Evolutionary conservation across 1,140 invertebrate species (phyloP), one percentile per base, ranked within the genome.

Genomic region (Kradibia gibbosae): DNA sequence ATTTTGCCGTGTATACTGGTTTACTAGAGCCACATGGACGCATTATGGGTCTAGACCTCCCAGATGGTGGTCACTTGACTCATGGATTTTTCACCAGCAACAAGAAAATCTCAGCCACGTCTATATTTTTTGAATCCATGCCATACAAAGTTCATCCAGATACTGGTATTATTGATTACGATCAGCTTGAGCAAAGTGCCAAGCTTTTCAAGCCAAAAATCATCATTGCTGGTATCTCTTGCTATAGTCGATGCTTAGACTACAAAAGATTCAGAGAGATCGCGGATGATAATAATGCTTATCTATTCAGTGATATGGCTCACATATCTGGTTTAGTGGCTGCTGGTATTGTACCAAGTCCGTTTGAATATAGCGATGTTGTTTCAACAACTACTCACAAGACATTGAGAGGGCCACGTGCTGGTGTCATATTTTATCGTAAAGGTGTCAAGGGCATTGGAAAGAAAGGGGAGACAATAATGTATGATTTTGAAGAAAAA

Each of bases 101-200:
- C 3, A 99, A 98, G 88, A 98, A 97, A 91, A 97, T 99, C 39
- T 99, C 98, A 0, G 98, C 98, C 3, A 99, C 98, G 0, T 99
- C 98, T 0, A 95, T 99, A 57, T 99, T 98, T 92, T 99, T 99
- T 89, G 98, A 99, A 92, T 99, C 98, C 20, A 97, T 99, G 95
- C 98, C 98, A 7, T 99, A 99, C 87, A 99, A 99, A 91, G 95
- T 98, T 0, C 91, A 99, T 88, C 93, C 95, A 4, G 88, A 91
- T 72, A 98, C 96, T 22, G 99, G 98, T 42, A 88, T 98, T 0
- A 99, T 99, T 81, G 97, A 99, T 91, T 99, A 99, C 87, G 97
- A 99, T 80, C 94, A 95, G 86, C 89, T 99, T 53, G 94, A 94
- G 15, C 93, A 96, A 85, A 95, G 94, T 53, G 97, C 98, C 0